Evolutionary conservation across 2,888 invertebrate genomes (phyloP), one percentile per base, ranked within the genome.

Genomic region (Pandemis heparana): DNA sequence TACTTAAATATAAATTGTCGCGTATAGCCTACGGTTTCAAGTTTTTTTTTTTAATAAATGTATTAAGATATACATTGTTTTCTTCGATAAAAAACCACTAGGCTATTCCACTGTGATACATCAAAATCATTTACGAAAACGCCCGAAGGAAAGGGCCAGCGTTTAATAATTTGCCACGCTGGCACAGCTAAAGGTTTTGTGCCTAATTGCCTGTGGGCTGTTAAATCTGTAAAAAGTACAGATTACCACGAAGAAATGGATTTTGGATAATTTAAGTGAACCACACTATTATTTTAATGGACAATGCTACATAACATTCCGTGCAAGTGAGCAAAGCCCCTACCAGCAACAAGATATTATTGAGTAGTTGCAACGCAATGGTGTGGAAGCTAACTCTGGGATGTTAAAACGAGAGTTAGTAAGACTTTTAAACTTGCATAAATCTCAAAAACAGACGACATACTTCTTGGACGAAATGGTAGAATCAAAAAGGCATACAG

Each of bases 221-320:
- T 48, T 14, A 48, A 48, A 48, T 48, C 48, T 1, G n/a, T 48
- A 14, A 48, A 48, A n/a, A 48, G 1, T 2, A 14, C 48, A 2
- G n/a, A 48, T 48, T 14, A 48, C 75, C 65, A 38, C 71, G 62
- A 68, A 10, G 48, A 48, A 3, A 48, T 48, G 48, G 38, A 56
- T 77, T 41, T 63, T 76, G 59, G 32, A 72, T 14, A 74, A 77
- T 71, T 48, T 71, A 14, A 12, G 63, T 39, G 56, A 77, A 39
- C 75, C 75, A 10, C 63, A 59, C 12, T 39, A 68, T n/a, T n/a
- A 78, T 76, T 39, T 18, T 75, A 7, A 75, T 77, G 76, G 76
- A 77, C 56, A 79, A 79, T 38, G 76, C 74, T 48, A 71, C 77
- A 41, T 78, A 81, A 48, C 78, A 79, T 66, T 79, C 73, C 16